Evolutionary conservation across 2,797 vertebrate genomes (phyloP).

Genomic region (Sternarchorhynchus goeldii): DNA sequence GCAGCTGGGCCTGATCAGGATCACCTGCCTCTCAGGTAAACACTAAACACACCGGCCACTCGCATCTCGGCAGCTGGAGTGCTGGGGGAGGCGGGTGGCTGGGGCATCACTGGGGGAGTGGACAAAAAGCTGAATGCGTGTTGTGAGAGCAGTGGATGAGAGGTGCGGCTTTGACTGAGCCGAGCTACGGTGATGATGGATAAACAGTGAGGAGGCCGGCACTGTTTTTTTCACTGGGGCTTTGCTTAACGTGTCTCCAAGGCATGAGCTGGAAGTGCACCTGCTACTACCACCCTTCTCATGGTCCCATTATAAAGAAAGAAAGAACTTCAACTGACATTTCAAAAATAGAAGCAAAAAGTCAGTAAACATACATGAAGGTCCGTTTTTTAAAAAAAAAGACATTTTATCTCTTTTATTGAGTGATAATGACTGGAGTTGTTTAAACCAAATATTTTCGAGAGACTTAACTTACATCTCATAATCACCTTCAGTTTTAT

Average conservation of each 20-base stretch:
- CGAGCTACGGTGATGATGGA: conserved; percentile 25
- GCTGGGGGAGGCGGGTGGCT: background rate
- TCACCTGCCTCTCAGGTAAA: conserved; percentile 58
- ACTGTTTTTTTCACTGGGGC: background rate
- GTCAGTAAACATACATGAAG: background rate
- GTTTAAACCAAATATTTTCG: too few species aligned
- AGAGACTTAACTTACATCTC: too few species aligned
- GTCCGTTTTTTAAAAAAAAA: too few species aligned
- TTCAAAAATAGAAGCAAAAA: background rate
- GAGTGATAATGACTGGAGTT: too few species aligned
- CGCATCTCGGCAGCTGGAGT: conserved; percentile 39
- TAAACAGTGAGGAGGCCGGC: background rate
- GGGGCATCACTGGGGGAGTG: background rate
- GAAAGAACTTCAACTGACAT: background rate
- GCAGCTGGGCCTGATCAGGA: conserved; percentile 48
- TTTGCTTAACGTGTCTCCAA: background rate
- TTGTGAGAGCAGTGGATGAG: background rate
- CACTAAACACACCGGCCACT: conserved; percentile 43
- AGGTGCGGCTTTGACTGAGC: conserved; percentile 1
- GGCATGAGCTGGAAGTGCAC: background rate
- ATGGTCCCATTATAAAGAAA: too few species aligned
- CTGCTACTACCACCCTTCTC: background rate
- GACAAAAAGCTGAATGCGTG: conserved; percentile 30
- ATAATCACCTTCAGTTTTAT: too few species aligned
- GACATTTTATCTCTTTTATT: too few species aligned